These are phyloP conservation scores for Peromyscus aztecus DNA, from an alignment of 2,797 vertebrate species.

Conservation along the genomic window DNA sequence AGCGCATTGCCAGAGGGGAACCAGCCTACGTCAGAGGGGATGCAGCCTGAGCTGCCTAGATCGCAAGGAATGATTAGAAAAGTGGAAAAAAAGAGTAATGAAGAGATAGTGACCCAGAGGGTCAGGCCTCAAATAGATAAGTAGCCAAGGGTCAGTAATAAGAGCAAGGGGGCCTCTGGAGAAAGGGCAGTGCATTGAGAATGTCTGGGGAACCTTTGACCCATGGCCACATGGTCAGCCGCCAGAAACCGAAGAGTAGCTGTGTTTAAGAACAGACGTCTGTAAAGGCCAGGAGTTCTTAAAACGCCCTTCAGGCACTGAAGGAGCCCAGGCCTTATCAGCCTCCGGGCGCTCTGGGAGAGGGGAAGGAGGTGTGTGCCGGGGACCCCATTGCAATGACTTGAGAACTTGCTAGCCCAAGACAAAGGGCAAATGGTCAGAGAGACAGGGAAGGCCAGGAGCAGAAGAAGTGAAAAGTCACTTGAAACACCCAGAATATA, in stretches of 20 bases:
- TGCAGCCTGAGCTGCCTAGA: not conserved
- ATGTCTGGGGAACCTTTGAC: not conserved
- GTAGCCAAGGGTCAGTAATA: conserved; percentile 16
- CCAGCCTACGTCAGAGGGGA: conserved; percentile 2
- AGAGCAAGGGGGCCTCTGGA: conserved; percentile 8
- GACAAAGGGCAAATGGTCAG: not conserved
- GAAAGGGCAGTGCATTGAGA: not conserved
- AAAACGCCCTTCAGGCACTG: not conserved
- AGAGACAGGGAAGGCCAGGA: not conserved
- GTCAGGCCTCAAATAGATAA: conserved; percentile 38
- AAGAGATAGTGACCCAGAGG: conserved; percentile 23
- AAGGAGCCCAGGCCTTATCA: not conserved
- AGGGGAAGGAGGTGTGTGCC: not conserved
- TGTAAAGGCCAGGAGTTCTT: not conserved
- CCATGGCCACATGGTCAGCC: not conserved
- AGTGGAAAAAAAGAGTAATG: not conserved
- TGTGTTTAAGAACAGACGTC: not conserved
- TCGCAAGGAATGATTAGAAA: conserved; percentile 22
- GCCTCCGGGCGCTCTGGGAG: not conserved
- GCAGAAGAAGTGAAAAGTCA: not conserved
- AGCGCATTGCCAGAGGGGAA: not conserved
- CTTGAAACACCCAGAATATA: not conserved
- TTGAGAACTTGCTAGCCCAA: not conserved
- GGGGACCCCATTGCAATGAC: not conserved
- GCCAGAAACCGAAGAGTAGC: not conserved